A percentile compares a stretch with the other conserved stretches of the same genome.
Evolutionary conservation across 2,797 vertebrate species (phyloP).

Genomic region (Scleropages formosus): DNA sequence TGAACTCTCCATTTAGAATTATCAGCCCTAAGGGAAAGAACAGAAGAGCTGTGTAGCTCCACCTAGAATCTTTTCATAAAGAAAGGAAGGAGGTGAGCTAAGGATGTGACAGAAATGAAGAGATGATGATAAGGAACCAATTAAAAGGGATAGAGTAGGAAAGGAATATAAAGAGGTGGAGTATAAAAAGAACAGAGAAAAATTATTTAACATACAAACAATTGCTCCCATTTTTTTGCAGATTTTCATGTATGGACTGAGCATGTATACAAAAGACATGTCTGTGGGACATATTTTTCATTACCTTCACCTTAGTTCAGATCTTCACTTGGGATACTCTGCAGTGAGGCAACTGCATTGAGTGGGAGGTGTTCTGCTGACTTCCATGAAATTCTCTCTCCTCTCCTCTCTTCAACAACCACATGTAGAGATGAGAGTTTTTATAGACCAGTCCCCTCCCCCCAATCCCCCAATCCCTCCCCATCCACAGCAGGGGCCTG

Average conservation of each 20-base stretch:
- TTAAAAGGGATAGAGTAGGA: conserved; percentile 4
- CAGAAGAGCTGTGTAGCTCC: background rate
- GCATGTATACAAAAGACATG: background rate
- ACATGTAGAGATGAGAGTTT: conserved; percentile 48
- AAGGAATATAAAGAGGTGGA: too few relatives aligned
- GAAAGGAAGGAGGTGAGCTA: background rate
- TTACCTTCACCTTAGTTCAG: too few relatives aligned
- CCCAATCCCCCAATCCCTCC: background rate
- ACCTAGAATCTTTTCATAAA: background rate
- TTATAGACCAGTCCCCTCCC: conserved; percentile 12
- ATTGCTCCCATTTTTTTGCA: background rate
- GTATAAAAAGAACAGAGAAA: too few relatives aligned
- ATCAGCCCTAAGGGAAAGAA: conserved; percentile 46
- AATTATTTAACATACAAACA: background rate
- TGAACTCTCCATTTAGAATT: conserved; percentile 43
- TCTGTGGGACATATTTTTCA: background rate
- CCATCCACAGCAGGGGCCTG: conserved; percentile 46
- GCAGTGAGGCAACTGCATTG: background rate
- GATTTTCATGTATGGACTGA: too few relatives aligned
- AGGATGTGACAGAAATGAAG: background rate
- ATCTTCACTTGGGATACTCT: too few relatives aligned
- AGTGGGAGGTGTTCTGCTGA: background rate
- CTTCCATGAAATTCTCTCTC: conserved; percentile 11
- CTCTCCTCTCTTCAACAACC: conserved; percentile 45
- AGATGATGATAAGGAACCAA: background rate